phyloP scores from a whole-genome alignment of 2,797 vertebrate species.

The Nannoperca obscura region DNA sequence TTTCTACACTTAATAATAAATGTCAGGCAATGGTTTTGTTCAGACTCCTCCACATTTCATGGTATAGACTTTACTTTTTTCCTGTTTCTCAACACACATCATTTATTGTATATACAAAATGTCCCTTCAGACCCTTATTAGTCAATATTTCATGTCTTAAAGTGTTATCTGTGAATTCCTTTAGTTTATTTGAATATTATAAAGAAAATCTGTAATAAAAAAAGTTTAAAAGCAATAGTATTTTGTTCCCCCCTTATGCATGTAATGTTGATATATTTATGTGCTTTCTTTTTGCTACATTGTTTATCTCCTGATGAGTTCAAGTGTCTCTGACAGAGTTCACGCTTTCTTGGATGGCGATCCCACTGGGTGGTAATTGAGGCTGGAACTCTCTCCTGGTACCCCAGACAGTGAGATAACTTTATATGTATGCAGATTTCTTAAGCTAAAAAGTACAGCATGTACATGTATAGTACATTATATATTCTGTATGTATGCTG shows the following conservation, averaged over 20 bases:
- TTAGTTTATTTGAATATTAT: not conserved
- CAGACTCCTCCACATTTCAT: not conserved
- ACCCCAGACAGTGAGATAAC: constrained; percentile 90
- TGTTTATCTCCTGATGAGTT: not conserved
- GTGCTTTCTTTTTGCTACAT: not conserved
- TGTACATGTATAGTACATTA: not conserved
- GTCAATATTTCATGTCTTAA: not conserved
- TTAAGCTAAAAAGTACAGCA: not conserved
- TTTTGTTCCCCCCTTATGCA: not conserved
- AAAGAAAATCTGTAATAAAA: not conserved
- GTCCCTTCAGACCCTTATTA: not conserved
- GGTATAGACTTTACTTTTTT: not conserved
- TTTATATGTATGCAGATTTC: constrained; percentile 21
- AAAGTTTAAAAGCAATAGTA: not conserved
- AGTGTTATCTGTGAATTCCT: not conserved
- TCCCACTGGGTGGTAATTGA: constrained; percentile 92
- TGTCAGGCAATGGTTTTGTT: constrained; percentile 31
- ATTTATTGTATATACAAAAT: not conserved
- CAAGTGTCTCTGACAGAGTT: constrained; percentile 82
- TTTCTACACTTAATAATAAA: constrained; percentile 24
- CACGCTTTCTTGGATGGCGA: constrained; percentile 92
- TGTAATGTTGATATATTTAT: not conserved
- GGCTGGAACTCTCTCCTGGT: constrained; percentile 93
- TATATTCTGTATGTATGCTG: not conserved
- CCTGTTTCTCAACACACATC: not conserved